Evolutionary conservation across 2,888 invertebrate genomes (phyloP).

Genomic region (Acanthoscelides obtectus): DNA sequence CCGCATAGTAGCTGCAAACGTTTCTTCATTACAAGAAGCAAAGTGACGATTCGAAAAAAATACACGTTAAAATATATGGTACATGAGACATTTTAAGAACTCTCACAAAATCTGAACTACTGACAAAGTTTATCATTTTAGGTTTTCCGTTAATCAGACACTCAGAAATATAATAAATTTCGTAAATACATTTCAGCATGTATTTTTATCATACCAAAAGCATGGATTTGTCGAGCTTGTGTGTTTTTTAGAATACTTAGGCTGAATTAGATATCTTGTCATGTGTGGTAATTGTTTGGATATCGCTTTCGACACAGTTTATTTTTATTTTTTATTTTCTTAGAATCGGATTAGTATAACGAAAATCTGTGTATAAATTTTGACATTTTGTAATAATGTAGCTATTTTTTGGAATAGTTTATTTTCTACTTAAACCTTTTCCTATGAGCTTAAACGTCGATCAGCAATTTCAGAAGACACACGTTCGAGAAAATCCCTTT

Average conservation of each 20-base stretch:
- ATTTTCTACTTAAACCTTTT: background rate
- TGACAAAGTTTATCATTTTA: too few relatives aligned
- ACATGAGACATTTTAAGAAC: too few relatives aligned
- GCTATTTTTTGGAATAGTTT: background rate
- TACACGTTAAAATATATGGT: too few relatives aligned
- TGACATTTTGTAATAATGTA: background rate
- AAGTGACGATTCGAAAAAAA: too few relatives aligned
- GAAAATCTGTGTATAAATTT: background rate
- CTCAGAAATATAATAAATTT: background rate
- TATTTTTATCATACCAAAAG: slow-evolving; percentile 23
- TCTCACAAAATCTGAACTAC: too few relatives aligned
- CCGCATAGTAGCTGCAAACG: too few relatives aligned
- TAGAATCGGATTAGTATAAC: background rate
- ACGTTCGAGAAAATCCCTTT: slow-evolving; percentile 7
- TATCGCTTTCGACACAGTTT: slow-evolving; percentile 16
- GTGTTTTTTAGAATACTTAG: slow-evolving; percentile 24
- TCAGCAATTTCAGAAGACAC: slow-evolving; percentile 15
- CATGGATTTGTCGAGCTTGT: slow-evolving; percentile 20
- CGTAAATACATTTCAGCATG: slow-evolving; percentile 18
- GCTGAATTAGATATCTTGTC: slow-evolving; percentile 19
- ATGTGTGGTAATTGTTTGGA: slow-evolving; percentile 16
- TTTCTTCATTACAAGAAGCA: too few relatives aligned
- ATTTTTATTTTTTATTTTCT: slow-evolving; percentile 8
- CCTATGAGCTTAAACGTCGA: background rate
- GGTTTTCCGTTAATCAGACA: background rate